Evolutionary conservation across 2,888 invertebrate species (phyloP).

Genomic region (Netelia inedita): DNA sequence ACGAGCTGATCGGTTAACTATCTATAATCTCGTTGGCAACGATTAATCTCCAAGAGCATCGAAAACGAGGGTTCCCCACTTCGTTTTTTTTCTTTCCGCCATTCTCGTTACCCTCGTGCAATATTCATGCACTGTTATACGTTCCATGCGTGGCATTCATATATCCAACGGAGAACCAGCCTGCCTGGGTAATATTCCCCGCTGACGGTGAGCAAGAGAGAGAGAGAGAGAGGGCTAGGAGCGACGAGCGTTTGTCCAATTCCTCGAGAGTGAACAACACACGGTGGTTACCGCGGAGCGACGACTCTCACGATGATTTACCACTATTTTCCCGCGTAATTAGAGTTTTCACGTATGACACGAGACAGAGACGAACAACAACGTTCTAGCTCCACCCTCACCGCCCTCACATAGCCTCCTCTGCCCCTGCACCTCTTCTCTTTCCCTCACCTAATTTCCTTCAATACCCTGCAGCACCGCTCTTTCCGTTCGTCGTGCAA

Average conservation of each 20-base stretch:
- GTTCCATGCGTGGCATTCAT: not conserved
- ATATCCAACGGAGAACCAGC: not conserved
- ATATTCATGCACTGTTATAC: not conserved
- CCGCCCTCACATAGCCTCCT: slow-evolving; percentile 20
- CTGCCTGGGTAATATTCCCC: not conserved
- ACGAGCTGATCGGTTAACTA: slow-evolving; percentile 28
- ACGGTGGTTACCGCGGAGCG: slow-evolving; percentile 55
- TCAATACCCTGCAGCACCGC: not conserved
- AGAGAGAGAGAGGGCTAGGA: not conserved
- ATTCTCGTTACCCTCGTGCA: not conserved
- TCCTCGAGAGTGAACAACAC: slow-evolving; percentile 29
- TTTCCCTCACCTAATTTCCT: slow-evolving; percentile 53
- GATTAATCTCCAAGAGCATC: slow-evolving; percentile 23
- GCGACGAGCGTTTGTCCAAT: slow-evolving; percentile 47
- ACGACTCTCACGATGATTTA: slow-evolving; percentile 70
- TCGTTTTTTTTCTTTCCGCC: not conserved
- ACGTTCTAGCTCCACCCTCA: slow-evolving; percentile 44
- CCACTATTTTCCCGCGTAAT: slow-evolving; percentile 68
- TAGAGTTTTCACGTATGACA: slow-evolving; percentile 70
- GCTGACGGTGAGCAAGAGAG: not conserved
- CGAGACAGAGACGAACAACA: slow-evolving; percentile 45
- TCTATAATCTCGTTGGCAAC: slow-evolving; percentile 24
- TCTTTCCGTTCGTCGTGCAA: too few relatives aligned
- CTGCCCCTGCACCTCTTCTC: not conserved
- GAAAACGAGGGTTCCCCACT: slow-evolving; percentile 6